phyloP scores from a whole-genome alignment of 2,888 invertebrate genomes.

The Harpagoxenus sublaevis region DNA sequence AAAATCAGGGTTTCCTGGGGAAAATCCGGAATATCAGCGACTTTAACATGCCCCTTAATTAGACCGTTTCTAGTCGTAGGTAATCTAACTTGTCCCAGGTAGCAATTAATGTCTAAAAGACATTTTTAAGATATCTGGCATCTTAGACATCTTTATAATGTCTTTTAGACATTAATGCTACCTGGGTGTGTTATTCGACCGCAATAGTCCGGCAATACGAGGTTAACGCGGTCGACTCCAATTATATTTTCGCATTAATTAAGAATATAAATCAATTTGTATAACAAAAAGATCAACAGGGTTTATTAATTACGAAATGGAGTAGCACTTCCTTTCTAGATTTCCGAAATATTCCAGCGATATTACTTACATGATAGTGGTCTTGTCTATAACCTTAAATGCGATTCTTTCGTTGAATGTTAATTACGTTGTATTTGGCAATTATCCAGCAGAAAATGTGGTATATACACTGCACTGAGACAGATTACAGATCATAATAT shows the following conservation, averaged over 20 bases:
- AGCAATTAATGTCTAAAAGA: too few species aligned
- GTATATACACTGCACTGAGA: background rate
- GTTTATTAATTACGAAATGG: background rate
- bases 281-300: background rate
- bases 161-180: background rate
- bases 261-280: background rate
- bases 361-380: background rate
- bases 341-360: background rate
- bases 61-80: background rate
- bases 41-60: background rate
- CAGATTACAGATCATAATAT: too few species aligned
- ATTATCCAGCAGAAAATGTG: background rate
- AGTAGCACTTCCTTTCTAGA: background rate
- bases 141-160: too few species aligned
- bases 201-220: too few species aligned
- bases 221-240: background rate
- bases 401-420: background rate
- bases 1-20: background rate
- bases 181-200: background rate
- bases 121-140: too few species aligned
- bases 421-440: background rate
- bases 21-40: too few species aligned
- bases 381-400: background rate
- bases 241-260: background rate
- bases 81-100: background rate